Conservation (phyloP, 2,113 vertebrate genomes). For the Sebastes schlegelii region DNA sequence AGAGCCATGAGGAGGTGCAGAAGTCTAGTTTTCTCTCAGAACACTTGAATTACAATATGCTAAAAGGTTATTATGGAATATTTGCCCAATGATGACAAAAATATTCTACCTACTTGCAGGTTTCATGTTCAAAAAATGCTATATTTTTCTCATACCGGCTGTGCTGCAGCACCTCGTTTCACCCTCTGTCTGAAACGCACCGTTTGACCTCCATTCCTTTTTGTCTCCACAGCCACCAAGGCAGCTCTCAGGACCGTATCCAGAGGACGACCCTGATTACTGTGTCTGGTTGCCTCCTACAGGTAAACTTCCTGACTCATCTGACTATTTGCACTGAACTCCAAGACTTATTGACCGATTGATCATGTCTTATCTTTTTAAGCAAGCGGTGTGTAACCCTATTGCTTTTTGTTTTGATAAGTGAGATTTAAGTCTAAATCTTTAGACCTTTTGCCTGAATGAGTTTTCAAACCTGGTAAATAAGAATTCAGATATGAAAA, state of each 20-base stretch:
- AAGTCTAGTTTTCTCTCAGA: no score
- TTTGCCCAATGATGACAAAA: no score
- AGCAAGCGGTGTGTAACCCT: neutral
- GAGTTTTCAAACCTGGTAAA: neutral
- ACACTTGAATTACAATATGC: no score
- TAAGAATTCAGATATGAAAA: neutral
- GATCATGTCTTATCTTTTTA: neutral
- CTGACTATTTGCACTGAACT: neutral
- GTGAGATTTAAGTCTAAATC: neutral
- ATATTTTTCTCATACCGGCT: no score
- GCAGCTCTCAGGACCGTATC: conserved; percentile 87
- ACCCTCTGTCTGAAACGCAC: no score
- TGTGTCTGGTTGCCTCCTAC: conserved; percentile 95
- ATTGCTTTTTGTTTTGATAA: neutral
- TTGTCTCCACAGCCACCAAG: conserved; percentile 79
- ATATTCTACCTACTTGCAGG: no score
- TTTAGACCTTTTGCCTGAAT: neutral
- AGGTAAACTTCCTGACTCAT: conserved; percentile 81
- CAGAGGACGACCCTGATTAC: conserved; percentile 96
- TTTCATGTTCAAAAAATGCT: no score
- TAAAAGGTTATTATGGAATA: no score
- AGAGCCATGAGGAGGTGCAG: no score
- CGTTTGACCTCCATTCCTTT: neutral
- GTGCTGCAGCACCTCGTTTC: no score
- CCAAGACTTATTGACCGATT: neutral